Evolutionary conservation across 1,140 invertebrate species (phyloP), one percentile per base, ranked within the genome.

Genomic region (Nebria ingens): DNA sequence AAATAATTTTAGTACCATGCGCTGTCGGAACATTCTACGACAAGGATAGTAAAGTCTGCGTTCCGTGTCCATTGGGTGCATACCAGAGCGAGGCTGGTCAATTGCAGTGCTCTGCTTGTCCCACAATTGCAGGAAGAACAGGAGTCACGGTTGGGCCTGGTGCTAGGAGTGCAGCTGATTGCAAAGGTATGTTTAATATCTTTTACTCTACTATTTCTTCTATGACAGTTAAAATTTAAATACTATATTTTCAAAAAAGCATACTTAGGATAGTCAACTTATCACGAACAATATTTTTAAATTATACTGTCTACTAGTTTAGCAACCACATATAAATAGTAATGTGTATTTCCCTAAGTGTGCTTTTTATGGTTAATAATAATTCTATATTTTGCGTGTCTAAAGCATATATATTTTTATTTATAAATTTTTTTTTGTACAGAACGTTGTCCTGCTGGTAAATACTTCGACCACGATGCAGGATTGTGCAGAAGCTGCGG

Each of bases 51-150:
- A 82, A 85, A 61, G 81, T 78, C 19, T 98, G 96, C 66, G 70
- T 84, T 13, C 82, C 85, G 2, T 99, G 96, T 68, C 85, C 89
- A 0, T 72, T 87, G 40, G 95, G 95, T 53, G 88, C 84, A 0
- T 99, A 97, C 70, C 95, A 98, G 73, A 93, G 93, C 60, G 88
- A 94, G 72, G 83, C 88, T 1, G 95, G 93, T 1, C 91, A 96
- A 71, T 67, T 87, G 42, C 84, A 88, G 65, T 97, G 94, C 70
- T 88, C 82, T 54, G 75, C 84, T 11, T 98, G 94, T 73, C 93
- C 92, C 9, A 73, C 82, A 0, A 93, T 94, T 53, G 87, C 88
- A 12, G 91, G 90, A 38, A 79, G 89, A 61, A 81, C 85, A 2
- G 89, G 90, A 40, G 91, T 94, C 6, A 97, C 93, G 0, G 81